These are phyloP conservation scores for Vicugna pacos DNA, from an alignment of 2,113 vertebrate genomes.

Conservation along the genomic window DNA sequence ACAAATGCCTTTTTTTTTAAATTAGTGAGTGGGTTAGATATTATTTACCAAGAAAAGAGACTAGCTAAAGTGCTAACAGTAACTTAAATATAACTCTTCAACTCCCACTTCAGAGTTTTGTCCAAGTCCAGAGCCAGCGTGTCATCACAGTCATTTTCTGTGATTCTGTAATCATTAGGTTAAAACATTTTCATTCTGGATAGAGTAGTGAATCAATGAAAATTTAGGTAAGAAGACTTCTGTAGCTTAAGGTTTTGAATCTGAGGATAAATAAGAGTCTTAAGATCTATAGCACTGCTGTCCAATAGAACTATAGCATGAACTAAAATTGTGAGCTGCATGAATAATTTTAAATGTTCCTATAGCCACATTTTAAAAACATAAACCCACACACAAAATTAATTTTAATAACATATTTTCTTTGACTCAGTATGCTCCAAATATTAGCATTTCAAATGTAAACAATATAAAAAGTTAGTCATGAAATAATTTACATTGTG, in stretches of 20 bases:
- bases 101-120: background rate
- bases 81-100: slow-evolving; percentile 16
- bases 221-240: background rate
- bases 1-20: background rate
- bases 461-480: background rate
- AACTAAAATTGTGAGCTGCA: background rate
- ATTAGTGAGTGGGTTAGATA: background rate
- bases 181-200: background rate
- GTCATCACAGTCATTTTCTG: background rate
- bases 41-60: background rate
- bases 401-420: slow-evolving; percentile 23
- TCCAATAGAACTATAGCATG: background rate
- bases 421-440: background rate
- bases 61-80: background rate
- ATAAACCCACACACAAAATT: background rate
- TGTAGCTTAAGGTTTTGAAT: background rate
- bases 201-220: background rate
- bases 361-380: background rate
- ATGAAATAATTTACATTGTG: background rate
- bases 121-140: background rate
- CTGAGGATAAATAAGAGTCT: background rate
- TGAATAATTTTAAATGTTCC: slow-evolving; percentile 1
- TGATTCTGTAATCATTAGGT: background rate
- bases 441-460: slow-evolving; percentile 7
- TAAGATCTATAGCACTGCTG: background rate